Percentiles rank a stretch among this genome's conserved stretches.
phyloP scores from a whole-genome alignment of 2,797 vertebrate genomes.

The Pseudomugil tenellus region DNA sequence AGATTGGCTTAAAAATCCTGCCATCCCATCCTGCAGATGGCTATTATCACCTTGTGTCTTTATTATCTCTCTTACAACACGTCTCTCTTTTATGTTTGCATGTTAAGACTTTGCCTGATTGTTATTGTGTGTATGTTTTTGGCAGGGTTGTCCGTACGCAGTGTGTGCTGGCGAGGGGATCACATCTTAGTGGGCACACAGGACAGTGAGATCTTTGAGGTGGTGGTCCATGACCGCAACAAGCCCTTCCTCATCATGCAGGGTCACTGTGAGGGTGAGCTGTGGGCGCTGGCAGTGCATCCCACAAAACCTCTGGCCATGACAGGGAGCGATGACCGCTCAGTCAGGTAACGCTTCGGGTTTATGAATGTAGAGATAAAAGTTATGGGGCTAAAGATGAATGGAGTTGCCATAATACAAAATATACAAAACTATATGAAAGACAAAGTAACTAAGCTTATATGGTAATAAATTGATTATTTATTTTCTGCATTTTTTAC shows the following conservation, averaged over 20 bases:
- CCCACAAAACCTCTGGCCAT: slow-evolving; percentile 97
- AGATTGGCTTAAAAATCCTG: slow-evolving; percentile 50
- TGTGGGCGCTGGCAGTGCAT: slow-evolving; percentile 97
- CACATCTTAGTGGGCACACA: slow-evolving; percentile 98
- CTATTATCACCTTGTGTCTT: slow-evolving; percentile 55
- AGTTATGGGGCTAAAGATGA: background rate
- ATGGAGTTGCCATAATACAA: background rate
- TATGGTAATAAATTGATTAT: background rate
- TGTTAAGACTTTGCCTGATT: background rate
- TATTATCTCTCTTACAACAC: slow-evolving; percentile 42
- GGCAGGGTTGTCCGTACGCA: slow-evolving; percentile 94
- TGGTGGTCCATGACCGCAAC: slow-evolving; percentile 97
- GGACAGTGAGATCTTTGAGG: slow-evolving; percentile 98
- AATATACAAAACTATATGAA: background rate
- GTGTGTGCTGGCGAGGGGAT: slow-evolving; percentile 98
- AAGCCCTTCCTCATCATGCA: slow-evolving; percentile 99
- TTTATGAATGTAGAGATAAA: background rate
- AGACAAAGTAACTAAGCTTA: background rate
- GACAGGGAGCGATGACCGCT: slow-evolving; percentile 97
- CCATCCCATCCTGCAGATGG: slow-evolving; percentile 49
- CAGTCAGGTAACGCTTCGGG: slow-evolving; percentile 87
- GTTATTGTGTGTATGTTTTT: slow-evolving; percentile 26
- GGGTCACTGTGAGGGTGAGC: slow-evolving; percentile 98
- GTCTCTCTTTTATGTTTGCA: background rate
- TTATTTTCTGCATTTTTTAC: background rate